Conservation (phyloP, 1,140 invertebrate genomes). For the Mesaphorura yosii region DNA sequence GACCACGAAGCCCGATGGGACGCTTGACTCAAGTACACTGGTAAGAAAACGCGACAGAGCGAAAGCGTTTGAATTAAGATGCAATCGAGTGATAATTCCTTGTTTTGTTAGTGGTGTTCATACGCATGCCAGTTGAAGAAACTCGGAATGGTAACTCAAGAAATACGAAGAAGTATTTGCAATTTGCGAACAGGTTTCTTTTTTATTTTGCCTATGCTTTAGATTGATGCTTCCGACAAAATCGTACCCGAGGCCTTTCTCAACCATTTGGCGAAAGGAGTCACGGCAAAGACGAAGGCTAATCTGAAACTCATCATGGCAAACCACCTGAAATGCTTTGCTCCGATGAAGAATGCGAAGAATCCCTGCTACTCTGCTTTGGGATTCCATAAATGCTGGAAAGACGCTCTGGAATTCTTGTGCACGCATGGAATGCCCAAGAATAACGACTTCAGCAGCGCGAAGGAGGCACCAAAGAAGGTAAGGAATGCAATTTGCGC, state of each 20-base stretch:
- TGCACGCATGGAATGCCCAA: slow-evolving; percentile 13
- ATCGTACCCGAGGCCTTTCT: slow-evolving; percentile 16
- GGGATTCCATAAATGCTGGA: slow-evolving; percentile 23
- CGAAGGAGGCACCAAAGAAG: too few relatives aligned
- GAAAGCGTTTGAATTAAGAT: too few relatives aligned
- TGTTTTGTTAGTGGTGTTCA: too few relatives aligned
- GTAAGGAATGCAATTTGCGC: too few relatives aligned
- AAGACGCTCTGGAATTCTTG: slow-evolving; percentile 13
- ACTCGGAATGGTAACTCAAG: slow-evolving; percentile 11
- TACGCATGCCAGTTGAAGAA: too few relatives aligned
- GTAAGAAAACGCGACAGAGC: too few relatives aligned
- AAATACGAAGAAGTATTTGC: background rate
- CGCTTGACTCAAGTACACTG: too few relatives aligned
- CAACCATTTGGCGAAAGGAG: slow-evolving; percentile 11
- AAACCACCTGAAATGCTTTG: slow-evolving; percentile 14
- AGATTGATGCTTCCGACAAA: slow-evolving; percentile 13
- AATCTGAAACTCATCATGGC: slow-evolving; percentile 11
- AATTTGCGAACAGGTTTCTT: background rate
- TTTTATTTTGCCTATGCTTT: background rate
- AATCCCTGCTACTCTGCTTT: slow-evolving; percentile 18
- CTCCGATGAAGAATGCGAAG: slow-evolving; percentile 14
- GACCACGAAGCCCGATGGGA: too few relatives aligned
- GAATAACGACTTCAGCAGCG: slow-evolving; percentile 8
- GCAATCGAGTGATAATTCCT: too few relatives aligned
- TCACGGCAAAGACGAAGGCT: background rate